A percentile compares a stretch with the other conserved stretches of the same genome.
Evolutionary conservation across 1,140 invertebrate genomes (phyloP).

Genomic region (Brachionus angularis): DNA sequence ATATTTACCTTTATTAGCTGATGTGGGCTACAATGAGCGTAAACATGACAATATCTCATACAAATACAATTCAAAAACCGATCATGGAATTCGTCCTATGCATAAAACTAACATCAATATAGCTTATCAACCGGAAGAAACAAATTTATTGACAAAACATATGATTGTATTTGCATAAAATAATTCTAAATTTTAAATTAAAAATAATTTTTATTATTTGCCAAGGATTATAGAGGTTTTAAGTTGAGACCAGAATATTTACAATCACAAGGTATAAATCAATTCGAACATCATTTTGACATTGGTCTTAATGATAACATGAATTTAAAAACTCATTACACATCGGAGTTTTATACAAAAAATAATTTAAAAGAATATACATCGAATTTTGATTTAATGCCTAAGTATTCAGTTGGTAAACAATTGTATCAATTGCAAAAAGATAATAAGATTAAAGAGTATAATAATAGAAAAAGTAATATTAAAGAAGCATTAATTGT

Average conservation of each 20-base stretch:
- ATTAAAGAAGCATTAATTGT: background rate
- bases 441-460: constrained; percentile 10
- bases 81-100: constrained; percentile 35
- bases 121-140: background rate
- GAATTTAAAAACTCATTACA: constrained; percentile 18
- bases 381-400: constrained; percentile 31
- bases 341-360: constrained; percentile 15
- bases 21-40: background rate
- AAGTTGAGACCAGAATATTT: constrained; percentile 18
- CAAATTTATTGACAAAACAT: background rate
- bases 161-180: background rate
- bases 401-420: constrained; percentile 37
- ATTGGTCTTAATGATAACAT: constrained; percentile 5
- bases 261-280: background rate
- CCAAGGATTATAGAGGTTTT: constrained; percentile 28
- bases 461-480: constrained; percentile 30
- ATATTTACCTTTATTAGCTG: constrained; percentile 6
- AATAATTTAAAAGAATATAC: constrained; percentile 14
- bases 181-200: background rate
- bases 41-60: background rate
- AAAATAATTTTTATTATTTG: background rate
- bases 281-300: constrained; percentile 32
- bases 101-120: constrained; percentile 17
- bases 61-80: background rate
- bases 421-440: background rate